These are phyloP conservation scores for Dusona sp. DNA, from an alignment of 2,888 invertebrate species.

Conservation along the genomic window DNA sequence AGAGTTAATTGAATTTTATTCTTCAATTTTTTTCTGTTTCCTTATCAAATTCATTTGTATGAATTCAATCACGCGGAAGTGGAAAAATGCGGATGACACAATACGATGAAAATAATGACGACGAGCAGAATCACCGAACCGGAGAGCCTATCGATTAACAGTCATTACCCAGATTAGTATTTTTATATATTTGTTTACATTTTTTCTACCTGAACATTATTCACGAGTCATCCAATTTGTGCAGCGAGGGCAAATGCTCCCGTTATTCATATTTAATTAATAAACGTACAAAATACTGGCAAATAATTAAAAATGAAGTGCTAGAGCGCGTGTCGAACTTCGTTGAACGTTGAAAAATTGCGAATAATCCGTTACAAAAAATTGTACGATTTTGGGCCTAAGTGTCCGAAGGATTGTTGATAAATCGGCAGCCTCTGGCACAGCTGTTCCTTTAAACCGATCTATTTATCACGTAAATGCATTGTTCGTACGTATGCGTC, in stretches of 20 bases:
- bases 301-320: not conserved
- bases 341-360: not conserved
- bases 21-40: not conserved
- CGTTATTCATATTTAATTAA: not conserved
- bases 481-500: not conserved
- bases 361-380: not conserved
- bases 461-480: not conserved
- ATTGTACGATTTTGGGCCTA: not conserved
- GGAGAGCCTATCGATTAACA: not conserved
- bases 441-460: not conserved
- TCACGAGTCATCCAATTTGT: not conserved
- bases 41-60: not conserved
- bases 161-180: not conserved
- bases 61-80: not conserved
- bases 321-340: too few relatives aligned
- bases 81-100: not conserved
- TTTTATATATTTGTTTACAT: not conserved
- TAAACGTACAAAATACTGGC: not conserved
- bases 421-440: not conserved
- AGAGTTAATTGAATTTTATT: too few relatives aligned
- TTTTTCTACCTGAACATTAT: not conserved
- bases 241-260: not conserved
- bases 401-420: not conserved
- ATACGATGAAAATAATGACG: not conserved
- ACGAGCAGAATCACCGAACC: not conserved